A percentile compares a stretch with the other conserved stretches of the same genome.
Evolutionary conservation across 2,797 vertebrate species (phyloP).

Genomic region (Pachyuromys duprasi): DNA sequence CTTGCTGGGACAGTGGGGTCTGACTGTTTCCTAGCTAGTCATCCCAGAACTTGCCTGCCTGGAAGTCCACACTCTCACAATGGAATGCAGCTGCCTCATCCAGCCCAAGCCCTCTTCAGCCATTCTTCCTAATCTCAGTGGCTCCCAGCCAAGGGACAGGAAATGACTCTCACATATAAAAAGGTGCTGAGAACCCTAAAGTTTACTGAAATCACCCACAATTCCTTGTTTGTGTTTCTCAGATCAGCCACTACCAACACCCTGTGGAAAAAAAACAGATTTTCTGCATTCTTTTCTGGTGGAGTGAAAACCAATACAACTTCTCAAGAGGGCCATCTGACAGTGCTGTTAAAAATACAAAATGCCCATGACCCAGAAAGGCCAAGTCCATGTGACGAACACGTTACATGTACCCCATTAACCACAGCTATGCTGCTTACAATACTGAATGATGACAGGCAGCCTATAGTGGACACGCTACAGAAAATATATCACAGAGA

Average conservation of each 20-base stretch:
- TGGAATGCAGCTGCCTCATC: not conserved
- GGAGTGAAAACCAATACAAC: not conserved
- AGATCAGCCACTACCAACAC: not conserved
- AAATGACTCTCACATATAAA: not conserved
- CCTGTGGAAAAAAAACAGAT: not conserved
- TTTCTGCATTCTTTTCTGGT: not conserved
- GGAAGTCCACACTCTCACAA: not conserved
- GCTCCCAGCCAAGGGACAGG: not conserved
- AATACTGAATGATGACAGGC: not conserved
- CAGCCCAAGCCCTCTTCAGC: rapidly evolving
- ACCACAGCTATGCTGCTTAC: not conserved
- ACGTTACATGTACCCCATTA: rapidly evolving
- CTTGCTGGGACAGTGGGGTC: not conserved
- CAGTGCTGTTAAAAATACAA: not conserved
- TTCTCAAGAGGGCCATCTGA: not conserved
- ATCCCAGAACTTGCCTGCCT: not conserved
- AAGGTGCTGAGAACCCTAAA: not conserved
- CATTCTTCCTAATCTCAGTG: not conserved
- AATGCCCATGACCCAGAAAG: not conserved
- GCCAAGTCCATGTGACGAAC: not conserved
- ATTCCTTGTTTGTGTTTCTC: not conserved
- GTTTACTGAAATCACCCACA: not conserved
- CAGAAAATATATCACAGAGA: not conserved
- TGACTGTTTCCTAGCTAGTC: not conserved
- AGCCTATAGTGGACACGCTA: not conserved